Base-by-base conservation (phyloP, 2,113 vertebrate genomes). In the Rostratula benghalensis region DNA sequence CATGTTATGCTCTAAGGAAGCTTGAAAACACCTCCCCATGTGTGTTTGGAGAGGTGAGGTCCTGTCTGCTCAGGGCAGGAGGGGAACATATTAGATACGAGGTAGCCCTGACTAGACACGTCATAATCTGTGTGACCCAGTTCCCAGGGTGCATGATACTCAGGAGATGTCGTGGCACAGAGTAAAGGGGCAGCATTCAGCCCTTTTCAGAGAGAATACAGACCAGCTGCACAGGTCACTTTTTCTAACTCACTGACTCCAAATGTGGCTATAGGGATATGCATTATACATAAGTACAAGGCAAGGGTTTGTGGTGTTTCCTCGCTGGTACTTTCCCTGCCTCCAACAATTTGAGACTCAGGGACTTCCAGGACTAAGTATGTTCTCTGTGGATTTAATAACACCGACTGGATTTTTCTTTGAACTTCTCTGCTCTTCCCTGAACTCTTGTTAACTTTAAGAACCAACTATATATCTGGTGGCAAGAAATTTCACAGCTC, bases 301-400 rank as follows among this genome's bases (percentile, higher is more conserved):
- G 12, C 3, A 7, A 70, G 43, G 43, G 15, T 30, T 71, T 69
- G 45, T 57, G 22, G n/a, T 70, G 17, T 80, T 95, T 95, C 50
- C 16, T 90, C 50, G 18, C 41, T 54, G n/a, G 22, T 67, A 80
- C 86, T 88, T 53, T 88, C 63, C 15, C 41, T 92, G 83, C 67
- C 88, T 94, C 80, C 86, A 94, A 31, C 76, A 80, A 83, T 90
- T 39, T 57, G 92, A 85, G 59, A 39, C 60, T 59, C 51, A 41
- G 86, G 33, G 83, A 75, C 46, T 91, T 94, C 51, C 30, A 54
- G 61, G 54, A 41, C 16, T 74, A 63, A 31, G 68, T 33, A 14
- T 7, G 15, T 67, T 77, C 73, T 93, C 76, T 45, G 0, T 60
- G 51, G 70, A 64, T 94, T 92, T 95, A 75, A 59, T 81, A 90